Evolutionary conservation across 1,140 invertebrate genomes (phyloP).

Genomic region (Diorhabda carinulata): DNA sequence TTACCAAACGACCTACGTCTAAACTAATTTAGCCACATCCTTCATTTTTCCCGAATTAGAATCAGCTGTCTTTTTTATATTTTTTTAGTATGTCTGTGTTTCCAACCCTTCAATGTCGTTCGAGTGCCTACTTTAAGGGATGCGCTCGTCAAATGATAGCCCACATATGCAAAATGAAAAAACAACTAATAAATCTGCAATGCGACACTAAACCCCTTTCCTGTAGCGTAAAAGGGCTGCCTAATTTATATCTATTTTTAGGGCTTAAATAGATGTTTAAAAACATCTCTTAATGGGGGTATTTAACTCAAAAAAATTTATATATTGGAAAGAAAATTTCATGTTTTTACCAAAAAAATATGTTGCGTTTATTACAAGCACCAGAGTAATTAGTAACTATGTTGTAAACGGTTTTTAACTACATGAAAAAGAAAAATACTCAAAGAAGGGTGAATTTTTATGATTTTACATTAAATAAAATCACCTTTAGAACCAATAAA

Average conservation of each 20-base stretch:
- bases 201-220: conserved; percentile 28
- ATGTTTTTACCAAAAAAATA: no score
- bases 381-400: no score
- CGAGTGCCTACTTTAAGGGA: conserved; percentile 7
- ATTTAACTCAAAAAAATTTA: background rate
- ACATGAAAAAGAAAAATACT: no score
- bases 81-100: conserved; percentile 4
- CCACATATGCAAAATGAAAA: conserved; percentile 22
- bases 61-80: conserved; percentile 1
- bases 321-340: no score
- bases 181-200: conserved; percentile 33
- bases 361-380: no score
- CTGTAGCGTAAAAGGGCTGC: conserved; percentile 24
- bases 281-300: conserved; percentile 14
- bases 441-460: no score
- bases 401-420: no score
- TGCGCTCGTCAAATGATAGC: background rate
- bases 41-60: conserved; percentile 1
- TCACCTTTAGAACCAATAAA: no score
- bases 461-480: no score
- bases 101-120: conserved; percentile 9
- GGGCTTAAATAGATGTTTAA: conserved; percentile 14
- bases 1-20: background rate
- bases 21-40: background rate
- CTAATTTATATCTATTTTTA: conserved; percentile 20